These are phyloP conservation scores for Anabas testudineus DNA, from an alignment of 2,797 vertebrate genomes.

Conservation along the genomic window DNA sequence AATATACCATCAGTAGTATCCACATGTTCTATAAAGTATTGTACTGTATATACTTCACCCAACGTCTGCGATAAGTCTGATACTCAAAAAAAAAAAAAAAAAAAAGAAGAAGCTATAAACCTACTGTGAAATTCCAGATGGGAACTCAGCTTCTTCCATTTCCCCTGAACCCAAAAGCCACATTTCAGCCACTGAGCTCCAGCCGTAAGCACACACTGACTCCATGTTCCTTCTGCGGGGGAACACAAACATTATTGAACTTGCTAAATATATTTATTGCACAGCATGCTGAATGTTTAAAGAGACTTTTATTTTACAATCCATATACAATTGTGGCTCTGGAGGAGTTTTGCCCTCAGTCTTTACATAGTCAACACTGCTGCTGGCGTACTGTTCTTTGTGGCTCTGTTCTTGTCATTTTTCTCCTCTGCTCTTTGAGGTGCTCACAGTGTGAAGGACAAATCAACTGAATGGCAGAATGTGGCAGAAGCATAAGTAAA, in stretches of 20 bases:
- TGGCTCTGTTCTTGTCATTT: constrained; percentile 29
- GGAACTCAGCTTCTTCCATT: constrained; percentile 28
- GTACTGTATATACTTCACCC: background rate
- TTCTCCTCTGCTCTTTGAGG: constrained; percentile 31
- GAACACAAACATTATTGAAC: constrained; percentile 70
- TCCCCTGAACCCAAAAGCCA: constrained; percentile 31
- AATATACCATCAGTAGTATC: constrained; percentile 4
- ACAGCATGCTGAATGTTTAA: constrained; percentile 81
- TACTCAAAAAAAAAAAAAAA: too few relatives aligned
- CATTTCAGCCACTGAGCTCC: constrained; percentile 38
- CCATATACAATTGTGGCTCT: constrained; percentile 74
- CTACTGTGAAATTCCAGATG: constrained; percentile 57
- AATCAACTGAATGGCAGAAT: constrained; percentile 36
- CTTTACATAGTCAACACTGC: constrained; percentile 75
- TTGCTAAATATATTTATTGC: constrained; percentile 82
- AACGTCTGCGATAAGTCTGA: too few relatives aligned
- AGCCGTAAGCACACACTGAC: constrained; percentile 26
- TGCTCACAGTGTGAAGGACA: constrained; percentile 46
- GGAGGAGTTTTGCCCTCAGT: constrained; percentile 42
- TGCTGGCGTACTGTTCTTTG: constrained; percentile 31
- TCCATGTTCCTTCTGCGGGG: constrained; percentile 47
- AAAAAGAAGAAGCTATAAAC: constrained; percentile 36
- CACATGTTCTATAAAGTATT: constrained; percentile 28
- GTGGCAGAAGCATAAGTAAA: constrained; percentile 22
- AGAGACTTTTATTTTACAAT: constrained; percentile 80